Evolutionary conservation across 1,140 invertebrate genomes (phyloP).

Genomic region (Temnothorax longispinosus): DNA sequence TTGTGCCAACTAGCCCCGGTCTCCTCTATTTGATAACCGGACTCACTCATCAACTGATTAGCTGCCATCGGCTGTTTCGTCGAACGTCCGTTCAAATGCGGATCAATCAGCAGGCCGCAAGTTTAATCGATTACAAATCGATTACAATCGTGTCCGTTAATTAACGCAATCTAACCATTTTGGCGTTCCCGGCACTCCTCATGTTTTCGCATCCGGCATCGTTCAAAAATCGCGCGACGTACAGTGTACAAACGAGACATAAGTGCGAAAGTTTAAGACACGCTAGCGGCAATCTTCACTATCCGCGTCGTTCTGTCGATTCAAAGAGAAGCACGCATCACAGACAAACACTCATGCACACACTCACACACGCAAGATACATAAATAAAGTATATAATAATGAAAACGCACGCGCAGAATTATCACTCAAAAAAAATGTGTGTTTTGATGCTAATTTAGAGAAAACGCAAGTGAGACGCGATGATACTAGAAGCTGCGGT

Average conservation of each 20-base stretch:
- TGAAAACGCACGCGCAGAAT: too few species aligned
- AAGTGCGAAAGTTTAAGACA: background rate
- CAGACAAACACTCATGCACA: too few species aligned
- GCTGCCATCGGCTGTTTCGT: background rate
- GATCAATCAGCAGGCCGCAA: slow-evolving; percentile 17
- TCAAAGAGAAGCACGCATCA: background rate
- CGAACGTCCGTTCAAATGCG: background rate
- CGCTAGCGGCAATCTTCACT: background rate
- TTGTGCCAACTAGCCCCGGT: too few species aligned
- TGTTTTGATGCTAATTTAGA: too few species aligned
- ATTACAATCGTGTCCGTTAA: background rate
- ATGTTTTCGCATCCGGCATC: background rate
- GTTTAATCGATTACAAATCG: background rate
- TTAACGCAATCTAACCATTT: slow-evolving; percentile 4
- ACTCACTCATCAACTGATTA: slow-evolving; percentile 3
- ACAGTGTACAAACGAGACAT: background rate
- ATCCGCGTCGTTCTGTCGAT: background rate
- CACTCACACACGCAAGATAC: too few species aligned
- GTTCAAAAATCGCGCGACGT: background rate
- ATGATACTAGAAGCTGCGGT: too few species aligned
- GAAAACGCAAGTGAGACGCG: too few species aligned
- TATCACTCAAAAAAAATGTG: too few species aligned
- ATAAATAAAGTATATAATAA: too few species aligned
- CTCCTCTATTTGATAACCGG: background rate
- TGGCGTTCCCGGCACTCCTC: background rate